Evolutionary conservation across 2,888 invertebrate species (phyloP).

Genomic region (Uropetala carovei): DNA sequence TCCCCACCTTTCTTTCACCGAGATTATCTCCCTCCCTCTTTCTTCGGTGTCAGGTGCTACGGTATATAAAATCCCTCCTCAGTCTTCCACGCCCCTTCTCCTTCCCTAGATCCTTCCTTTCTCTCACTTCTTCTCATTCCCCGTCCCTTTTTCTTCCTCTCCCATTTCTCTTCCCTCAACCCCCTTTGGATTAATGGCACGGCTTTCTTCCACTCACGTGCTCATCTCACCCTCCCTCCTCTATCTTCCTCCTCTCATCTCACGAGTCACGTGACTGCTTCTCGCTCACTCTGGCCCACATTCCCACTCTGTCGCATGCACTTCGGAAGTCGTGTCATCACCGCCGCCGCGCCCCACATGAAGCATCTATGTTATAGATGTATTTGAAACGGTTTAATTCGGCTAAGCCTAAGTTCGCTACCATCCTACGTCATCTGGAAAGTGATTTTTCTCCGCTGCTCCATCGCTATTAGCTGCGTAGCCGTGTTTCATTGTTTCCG

Average conservation of each 20-base stretch:
- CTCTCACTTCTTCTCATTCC: not conserved
- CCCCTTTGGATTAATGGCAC: not conserved
- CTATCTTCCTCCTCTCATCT: not conserved
- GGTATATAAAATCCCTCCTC: not conserved
- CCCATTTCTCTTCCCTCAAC: not conserved
- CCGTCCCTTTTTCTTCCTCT: not conserved
- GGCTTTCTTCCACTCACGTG: not conserved
- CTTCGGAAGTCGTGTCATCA: no score
- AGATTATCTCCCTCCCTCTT: not conserved
- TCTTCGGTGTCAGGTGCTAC: not conserved
- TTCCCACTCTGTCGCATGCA: not conserved
- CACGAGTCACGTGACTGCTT: not conserved
- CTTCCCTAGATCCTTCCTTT: not conserved
- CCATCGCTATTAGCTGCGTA: not conserved
- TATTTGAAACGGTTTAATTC: not conserved
- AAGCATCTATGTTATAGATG: not conserved
- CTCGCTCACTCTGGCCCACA: not conserved
- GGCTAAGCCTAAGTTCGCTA: not conserved
- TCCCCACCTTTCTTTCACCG: no score
- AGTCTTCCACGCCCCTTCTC: not conserved
- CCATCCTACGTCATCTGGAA: not conserved
- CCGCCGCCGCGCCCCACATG: no score
- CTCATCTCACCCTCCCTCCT: not conserved
- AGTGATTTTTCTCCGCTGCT: not conserved
- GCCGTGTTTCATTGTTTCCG: not conserved